Evolutionary conservation across 2,113 vertebrate species (phyloP), one percentile per base, ranked within the genome.

Genomic region (Engraulis encrasicolus): DNA sequence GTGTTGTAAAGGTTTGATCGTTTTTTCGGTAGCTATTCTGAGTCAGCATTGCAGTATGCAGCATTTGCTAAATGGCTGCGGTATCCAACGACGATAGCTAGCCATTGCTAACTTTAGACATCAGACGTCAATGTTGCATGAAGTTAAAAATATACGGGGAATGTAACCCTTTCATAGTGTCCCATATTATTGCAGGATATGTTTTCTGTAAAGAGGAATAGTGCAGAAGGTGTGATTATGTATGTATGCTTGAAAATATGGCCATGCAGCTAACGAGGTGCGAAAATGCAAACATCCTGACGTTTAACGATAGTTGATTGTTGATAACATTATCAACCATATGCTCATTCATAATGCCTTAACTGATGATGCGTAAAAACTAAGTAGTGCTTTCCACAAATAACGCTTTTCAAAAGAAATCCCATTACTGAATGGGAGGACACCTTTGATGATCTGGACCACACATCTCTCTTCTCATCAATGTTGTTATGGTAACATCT

Each of bases 31-130:
- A 17, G 66, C 66, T 74, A 17, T 18, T 14, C 14, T 14, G 27
- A 34, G 66, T 14, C 31, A 74, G 5, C 31, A 27, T 74, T 3
- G 34, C 31, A 34, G 66, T 15, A 74, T 34, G 66, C 66, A 61
- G 5, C 4, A 74, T 74, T 74, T 74, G 31, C 31, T 31, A 36
- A 74, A 74, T 15, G 27, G 66, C 66, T 74, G 31, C 27, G 66
- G 31, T 74, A 74, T 23, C 66, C 27, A 36, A 27, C 14, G 27
- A 15, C 14, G 12, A 74, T 34, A 74, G 58, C 58, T 66, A 79
- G 82, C 80, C 50, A 86, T 45, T 45, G 88, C 87, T 87, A 88
- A 86, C 66, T 74, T 74, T 27, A 74, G 61, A 71, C 27, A 71
- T 71, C 74, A 66, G 38, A 31, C 7, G 50, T 50, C 34, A 49